Evolutionary conservation across 2,888 invertebrate species (phyloP).

Genomic region (Melanargia galathea): DNA sequence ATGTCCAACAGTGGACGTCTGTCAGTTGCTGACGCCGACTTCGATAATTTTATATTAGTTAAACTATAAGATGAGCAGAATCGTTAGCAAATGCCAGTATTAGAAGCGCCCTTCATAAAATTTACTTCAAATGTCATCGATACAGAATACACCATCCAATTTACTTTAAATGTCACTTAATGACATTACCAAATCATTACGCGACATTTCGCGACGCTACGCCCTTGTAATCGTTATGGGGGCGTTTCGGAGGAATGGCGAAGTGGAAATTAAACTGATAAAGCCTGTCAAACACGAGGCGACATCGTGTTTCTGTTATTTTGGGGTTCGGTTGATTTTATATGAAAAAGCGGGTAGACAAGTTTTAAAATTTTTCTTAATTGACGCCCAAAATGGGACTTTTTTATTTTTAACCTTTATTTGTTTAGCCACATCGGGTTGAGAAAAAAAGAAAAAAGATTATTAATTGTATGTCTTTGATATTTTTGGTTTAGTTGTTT

Average conservation of each 20-base stretch:
- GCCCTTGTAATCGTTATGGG: conserved; percentile 17
- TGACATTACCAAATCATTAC: conserved; percentile 40
- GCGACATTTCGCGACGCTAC: conserved; percentile 30
- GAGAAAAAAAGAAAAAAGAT: too few relatives aligned
- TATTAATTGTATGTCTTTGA: too few relatives aligned
- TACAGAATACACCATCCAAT: conserved; percentile 29
- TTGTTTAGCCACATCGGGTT: too few relatives aligned
- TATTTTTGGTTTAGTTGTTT: too few relatives aligned
- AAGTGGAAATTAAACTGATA: conserved; percentile 20
- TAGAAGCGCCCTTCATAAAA: conserved; percentile 3
- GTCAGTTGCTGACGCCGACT: too few relatives aligned
- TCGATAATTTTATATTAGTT: too few relatives aligned
- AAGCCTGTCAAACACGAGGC: conserved; percentile 13
- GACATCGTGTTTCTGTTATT: conserved; percentile 2
- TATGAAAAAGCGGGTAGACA: not conserved
- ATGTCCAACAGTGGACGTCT: too few relatives aligned
- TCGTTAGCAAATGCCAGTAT: not conserved
- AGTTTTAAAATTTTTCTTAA: not conserved
- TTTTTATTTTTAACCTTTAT: not conserved
- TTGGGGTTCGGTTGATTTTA: not conserved
- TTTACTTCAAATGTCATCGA: conserved; percentile 16
- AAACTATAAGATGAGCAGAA: too few relatives aligned
- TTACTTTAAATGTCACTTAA: conserved; percentile 35
- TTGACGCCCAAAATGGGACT: conserved; percentile 4
- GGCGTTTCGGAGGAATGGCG: conserved; percentile 3